Evolutionary conservation across 53 echinoderm and acorn worm genomes (phyloP), one percentile per base, ranked within the genome.

Genomic region (Echinometra lucunter): DNA sequence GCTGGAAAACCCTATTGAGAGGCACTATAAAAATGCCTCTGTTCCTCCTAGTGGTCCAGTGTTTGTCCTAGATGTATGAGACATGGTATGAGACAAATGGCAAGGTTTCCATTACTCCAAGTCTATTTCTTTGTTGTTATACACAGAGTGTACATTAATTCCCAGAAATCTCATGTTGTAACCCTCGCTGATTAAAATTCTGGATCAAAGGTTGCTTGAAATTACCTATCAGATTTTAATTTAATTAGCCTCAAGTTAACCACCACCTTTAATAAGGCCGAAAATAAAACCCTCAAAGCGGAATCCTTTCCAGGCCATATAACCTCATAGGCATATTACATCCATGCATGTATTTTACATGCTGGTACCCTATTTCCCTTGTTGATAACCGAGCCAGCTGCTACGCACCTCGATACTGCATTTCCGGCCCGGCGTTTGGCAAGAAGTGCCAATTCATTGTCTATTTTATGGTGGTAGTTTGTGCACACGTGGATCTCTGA

Each of bases 401-500:
- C 81, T 81, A n/a, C 8, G 1, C 44, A 30, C 28, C 85, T 45
- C 85, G 85, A 85, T 85, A 85, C 49, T 49, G 53, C 85, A 23
- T 89, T 89, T 89, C 89, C 89, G 89, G 89, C 37, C 78, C 38
- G 63, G 58, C 63, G 21, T 35, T 88, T 89, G 37, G 89, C 28
- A 2, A 35, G 38, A 89, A 89, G 89, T 89, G 89, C 89, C 89
- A 89, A 89, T 60, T 89, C 89, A 89, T 89, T 89, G 89, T 58
- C 60, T 89, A 13, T 89, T 89, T 89, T 60, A 89, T 89, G 89
- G 58, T 60, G 89, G 89, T 60, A 60, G n/a, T 49, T n/a, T 2
- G 6, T 6, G 8, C 49, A 85, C 85, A 85, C 49, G 85, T 85
- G 85, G 85, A 49, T 5, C 49, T 45, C 27, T 47, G 49, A 85